Evolutionary conservation across 2,113 vertebrate genomes (phyloP).

Genomic region (Microcebus jonahi): DNA sequence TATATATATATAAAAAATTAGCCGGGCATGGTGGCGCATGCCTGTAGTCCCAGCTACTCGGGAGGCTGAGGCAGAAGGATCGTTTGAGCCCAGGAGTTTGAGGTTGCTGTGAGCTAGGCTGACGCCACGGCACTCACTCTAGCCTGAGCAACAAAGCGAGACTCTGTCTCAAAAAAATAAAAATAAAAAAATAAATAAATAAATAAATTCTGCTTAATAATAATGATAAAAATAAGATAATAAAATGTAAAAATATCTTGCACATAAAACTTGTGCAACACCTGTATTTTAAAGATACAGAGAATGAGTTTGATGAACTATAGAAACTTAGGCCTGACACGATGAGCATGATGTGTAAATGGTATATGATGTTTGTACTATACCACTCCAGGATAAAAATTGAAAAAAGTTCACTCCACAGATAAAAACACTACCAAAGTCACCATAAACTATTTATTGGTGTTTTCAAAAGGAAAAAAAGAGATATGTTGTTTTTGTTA

Average conservation of each 20-base stretch:
- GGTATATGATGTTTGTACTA: fast-evolving
- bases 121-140: too few species aligned
- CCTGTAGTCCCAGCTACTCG: too few species aligned
- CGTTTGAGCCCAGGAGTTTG: too few species aligned
- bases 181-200: too few species aligned
- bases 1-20: too few species aligned
- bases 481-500: not conserved
- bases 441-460: fast-evolving
- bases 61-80: too few species aligned
- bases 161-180: too few species aligned
- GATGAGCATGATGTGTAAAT: fast-evolving
- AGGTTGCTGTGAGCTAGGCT: too few species aligned
- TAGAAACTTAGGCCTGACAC: not conserved
- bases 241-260: not conserved
- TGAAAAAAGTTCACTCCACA: not conserved
- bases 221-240: not conserved
- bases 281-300: not conserved
- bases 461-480: not conserved
- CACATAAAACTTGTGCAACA: not conserved
- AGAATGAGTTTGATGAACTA: not conserved
- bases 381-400: not conserved
- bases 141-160: too few species aligned
- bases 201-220: not conserved
- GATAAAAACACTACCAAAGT: not conserved
- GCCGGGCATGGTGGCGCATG: too few species aligned